These are phyloP conservation scores for Sciurus vulgaris DNA, from an alignment of 2,797 vertebrate genomes.

Conservation along the genomic window DNA sequence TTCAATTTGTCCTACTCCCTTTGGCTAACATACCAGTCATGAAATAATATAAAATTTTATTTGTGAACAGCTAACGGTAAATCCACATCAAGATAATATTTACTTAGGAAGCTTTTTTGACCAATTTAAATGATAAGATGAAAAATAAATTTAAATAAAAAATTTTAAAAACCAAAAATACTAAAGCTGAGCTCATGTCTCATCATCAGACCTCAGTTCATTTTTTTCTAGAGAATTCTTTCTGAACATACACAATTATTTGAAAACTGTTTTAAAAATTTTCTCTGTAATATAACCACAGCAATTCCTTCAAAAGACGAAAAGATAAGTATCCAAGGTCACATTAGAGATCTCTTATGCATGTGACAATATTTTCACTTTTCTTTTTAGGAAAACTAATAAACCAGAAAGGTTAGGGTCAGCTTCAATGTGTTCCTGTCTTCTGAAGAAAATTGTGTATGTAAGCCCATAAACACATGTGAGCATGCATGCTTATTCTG, in stretches of 20 bases:
- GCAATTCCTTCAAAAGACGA: not conserved
- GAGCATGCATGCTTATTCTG: not conserved
- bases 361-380: slow-evolving; percentile 14
- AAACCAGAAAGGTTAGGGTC: not conserved
- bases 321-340: not conserved
- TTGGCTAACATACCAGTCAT: not conserved
- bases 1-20: not conserved
- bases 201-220: not conserved
- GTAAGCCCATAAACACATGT: not conserved
- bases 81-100: not conserved
- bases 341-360: not conserved
- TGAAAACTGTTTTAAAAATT: not conserved
- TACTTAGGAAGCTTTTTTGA: not conserved
- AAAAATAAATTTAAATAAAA: not conserved
- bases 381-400: slow-evolving; percentile 37
- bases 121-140: not conserved
- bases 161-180: not conserved
- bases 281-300: not conserved
- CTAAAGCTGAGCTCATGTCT: not conserved
- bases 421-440: not conserved
- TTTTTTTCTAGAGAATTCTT: slow-evolving; percentile 61
- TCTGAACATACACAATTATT: not conserved
- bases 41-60: not conserved
- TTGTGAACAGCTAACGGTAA: not conserved
- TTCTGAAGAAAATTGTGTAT: not conserved